Evolutionary conservation across 2,113 vertebrate genomes (phyloP), one percentile per base, ranked within the genome.

Genomic region (Catharus minimus): DNA sequence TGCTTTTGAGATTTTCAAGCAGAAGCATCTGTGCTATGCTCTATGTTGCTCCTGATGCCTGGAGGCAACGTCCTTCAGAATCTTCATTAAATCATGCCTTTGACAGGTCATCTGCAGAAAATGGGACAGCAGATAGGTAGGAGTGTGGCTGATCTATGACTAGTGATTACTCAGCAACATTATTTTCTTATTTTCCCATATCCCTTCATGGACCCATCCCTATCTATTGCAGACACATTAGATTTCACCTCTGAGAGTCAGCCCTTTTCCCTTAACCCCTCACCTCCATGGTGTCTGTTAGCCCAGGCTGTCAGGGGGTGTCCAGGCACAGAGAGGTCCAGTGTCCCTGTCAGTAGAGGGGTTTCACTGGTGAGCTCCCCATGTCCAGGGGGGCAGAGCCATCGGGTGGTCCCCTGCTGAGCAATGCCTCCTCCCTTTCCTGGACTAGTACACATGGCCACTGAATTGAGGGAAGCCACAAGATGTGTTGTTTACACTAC

Each of bases 41-140:
- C 61, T 87, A 3, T 39, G 46, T 46, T 28, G 22, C 13, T 82
- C 22, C 67, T 57, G 47, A 76, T 4, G 64, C 75, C 50, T 62
- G 56, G 47, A 89, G 67, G 60, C 64, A 62, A 50, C 0, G 4
- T 92, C 67, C 71, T 91, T 82, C 82, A 89, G 74, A 79, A 44
- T 21, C n/a, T 39, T 76, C 82, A 67, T 82, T 95, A 94, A 80
- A 91, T 93, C 88, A 47, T 58, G 71, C 79, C 74, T 92, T 91
- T 85, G 87, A 65, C 56, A 6, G 32, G 30, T 57, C 12, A 2
- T 68, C 60, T 89, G 21, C 39, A 67, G 78, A 85, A 77, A 85
- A 61, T 30, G 21, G 55, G 46, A 26, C 30, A 27, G 58, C 58
- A 76, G 75, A 46, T 65, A 7, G 8, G 23, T 41, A 78, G 53